Base-by-base conservation (phyloP, 1,140 invertebrate genomes). In the Heliconius nattereri region DNA sequence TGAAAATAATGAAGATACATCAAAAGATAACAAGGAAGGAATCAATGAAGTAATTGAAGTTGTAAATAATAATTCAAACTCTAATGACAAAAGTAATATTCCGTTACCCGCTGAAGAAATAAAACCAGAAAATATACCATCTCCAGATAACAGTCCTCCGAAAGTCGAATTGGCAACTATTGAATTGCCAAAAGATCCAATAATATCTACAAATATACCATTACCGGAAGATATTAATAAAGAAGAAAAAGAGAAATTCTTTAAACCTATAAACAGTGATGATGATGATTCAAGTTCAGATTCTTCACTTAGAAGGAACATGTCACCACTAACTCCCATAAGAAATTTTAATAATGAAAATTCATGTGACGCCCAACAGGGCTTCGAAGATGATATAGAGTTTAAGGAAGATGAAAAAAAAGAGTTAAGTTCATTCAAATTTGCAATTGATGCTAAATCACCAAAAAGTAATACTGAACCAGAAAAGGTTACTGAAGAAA, bases 1-100 rank as follows among this genome's bases (percentile, higher is more conserved):
- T 75, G 96, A 96, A 73, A 95, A 96, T 75, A 96, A 96, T 87
- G 96, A 96, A 91, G 96, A 97, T 85, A 79, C 72, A 16, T 8
- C 60, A 76, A 85, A 89, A 78, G 70, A 75, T 71, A 81, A 81
- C 29, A 83, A 86, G 32, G 87, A 87, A 78, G 89, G 91, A 75
- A 95, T 96, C 83, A 95, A 73, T 40, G 81, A 84, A 79, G 85
- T 81, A 96, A 23, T 96, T 95, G 60, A 95, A 95, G 73, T 95
- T 96, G 84, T 95, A 73, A 95, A 95, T 81, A 95, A 95, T 78
- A 92, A 92, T 75, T 90, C 89, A 54, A 87, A 88, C 73, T 79
- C 80, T 23, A 92, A 90, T 20, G 87, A 91, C 76, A 92, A 90
- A 85, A 84, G 79, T 57, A 79, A 82, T 32, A 91, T 91, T 57